These are phyloP conservation scores for Poecilia velifera DNA, from an alignment of 2,797 vertebrate genomes.

Conservation along the genomic window DNA sequence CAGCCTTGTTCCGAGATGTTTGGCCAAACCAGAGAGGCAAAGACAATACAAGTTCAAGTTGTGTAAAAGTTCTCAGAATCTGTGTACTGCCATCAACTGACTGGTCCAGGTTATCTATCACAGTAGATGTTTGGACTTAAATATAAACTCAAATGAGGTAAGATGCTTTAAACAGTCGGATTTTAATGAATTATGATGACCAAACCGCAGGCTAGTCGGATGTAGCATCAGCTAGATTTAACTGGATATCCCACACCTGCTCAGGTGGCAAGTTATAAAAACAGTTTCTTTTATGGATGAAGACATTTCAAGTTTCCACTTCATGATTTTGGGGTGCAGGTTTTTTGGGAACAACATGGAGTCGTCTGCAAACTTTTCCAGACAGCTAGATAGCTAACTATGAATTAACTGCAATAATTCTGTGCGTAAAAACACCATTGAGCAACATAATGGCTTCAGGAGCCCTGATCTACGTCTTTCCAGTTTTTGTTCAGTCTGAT, in stretches of 20 bases:
- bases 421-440: background rate
- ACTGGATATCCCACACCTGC: background rate
- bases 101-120: constrained; percentile 1
- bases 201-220: background rate
- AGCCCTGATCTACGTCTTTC: too few species aligned
- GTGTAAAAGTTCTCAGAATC: background rate
- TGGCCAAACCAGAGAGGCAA: background rate
- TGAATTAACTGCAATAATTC: too few species aligned
- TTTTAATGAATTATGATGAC: background rate
- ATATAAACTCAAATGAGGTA: background rate
- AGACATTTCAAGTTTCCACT: background rate
- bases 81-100: background rate
- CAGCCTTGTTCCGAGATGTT: background rate
- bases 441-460: too few species aligned
- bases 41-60: background rate
- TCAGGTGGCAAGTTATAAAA: background rate
- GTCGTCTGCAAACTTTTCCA: background rate
- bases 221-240: background rate
- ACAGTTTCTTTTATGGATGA: background rate
- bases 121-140: background rate
- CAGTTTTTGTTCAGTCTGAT: too few species aligned
- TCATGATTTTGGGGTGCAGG: background rate
- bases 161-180: background rate
- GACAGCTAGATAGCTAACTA: too few species aligned
- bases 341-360: background rate